Base-by-base conservation (phyloP, 1,140 invertebrate species). In the Trachymyrmex septentrionalis region DNA sequence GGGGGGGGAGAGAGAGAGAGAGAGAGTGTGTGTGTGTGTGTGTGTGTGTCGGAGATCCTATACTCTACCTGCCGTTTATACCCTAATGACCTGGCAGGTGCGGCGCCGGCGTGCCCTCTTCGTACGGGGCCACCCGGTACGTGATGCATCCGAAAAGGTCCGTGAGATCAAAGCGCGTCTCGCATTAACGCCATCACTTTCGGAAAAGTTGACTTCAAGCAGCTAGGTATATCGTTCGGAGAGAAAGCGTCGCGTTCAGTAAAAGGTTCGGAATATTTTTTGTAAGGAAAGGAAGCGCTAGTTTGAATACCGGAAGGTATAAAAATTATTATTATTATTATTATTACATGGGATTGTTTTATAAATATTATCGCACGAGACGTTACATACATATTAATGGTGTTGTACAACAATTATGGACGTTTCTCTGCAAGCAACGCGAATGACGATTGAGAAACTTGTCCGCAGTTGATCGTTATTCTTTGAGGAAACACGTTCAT, bases 61-160 rank as follows among this genome's bases (percentile, higher is more conserved):
- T 71, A 80, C 69, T 90, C 87, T 91, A 90, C 89, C 89, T 90
- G 87, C 73, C 93, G 94, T 94, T 94, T 94, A 93, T 93, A 95
- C 91, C 85, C 93, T 94, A 95, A 95, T 94, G 94, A 95, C 94
- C 93, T 92, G 92, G 92, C 94, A 95, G 94, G 94, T 95, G 94
- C 93, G 84, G 91, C 92, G 86, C 66, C 90, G 88, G 86, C 75
- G 80, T 85, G 86, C 81, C 76, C 89, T 91, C 86, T 78, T 75
- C 66, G 82, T 80, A 61, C 73, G 76, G 85, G 90, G 93, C 91
- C 90, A 92, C 91, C 89, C 89, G 92, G 87, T 88, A 87, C 88
- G 88, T 91, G 86, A 90, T 67, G 81, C 85, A 90, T 82, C 76
- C 89, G 73, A 90, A 86, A 90, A 86, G 71, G 44, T 86, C 21